A percentile compares a stretch with the other conserved stretches of the same genome.
Conservation (phyloP, 2,888 invertebrate species). For the Leucoma salicis region DNA sequence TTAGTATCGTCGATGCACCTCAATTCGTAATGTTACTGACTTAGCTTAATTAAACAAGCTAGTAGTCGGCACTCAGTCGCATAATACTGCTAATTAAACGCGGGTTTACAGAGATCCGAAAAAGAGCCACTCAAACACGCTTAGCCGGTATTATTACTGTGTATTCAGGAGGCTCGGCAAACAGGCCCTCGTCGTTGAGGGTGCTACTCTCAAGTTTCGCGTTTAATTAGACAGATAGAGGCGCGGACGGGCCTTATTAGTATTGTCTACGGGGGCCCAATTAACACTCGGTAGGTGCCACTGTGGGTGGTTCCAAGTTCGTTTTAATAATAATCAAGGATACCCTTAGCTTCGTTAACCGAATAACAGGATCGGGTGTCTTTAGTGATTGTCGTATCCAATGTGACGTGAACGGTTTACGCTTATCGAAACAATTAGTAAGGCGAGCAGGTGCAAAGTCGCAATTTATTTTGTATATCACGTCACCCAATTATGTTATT, state of each 20-base stretch:
- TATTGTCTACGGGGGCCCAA: constrained; percentile 83
- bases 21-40: constrained; percentile 70
- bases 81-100: constrained; percentile 81
- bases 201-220: constrained; percentile 82
- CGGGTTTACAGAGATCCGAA: constrained; percentile 80
- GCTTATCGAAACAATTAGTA: constrained; percentile 4
- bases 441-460: constrained; percentile 34
- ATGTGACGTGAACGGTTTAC: constrained; percentile 10
- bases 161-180: constrained; percentile 78
- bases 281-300: constrained; percentile 75
- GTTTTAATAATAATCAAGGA: constrained; percentile 81
- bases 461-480: constrained; percentile 24
- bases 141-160: constrained; percentile 81
- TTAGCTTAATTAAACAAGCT: constrained; percentile 80
- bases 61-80: constrained; percentile 77
- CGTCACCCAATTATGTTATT: too few relatives aligned
- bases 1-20: too few relatives aligned
- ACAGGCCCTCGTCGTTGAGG: constrained; percentile 76
- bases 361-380: constrained; percentile 74
- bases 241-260: constrained; percentile 82
- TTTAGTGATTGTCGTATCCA: constrained; percentile 38
- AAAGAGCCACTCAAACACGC: constrained; percentile 81
- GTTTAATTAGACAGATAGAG: constrained; percentile 82
- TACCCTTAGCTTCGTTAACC: constrained; percentile 77
- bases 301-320: constrained; percentile 72